phyloP scores from a whole-genome alignment of 2,113 vertebrate genomes.

The Anhinga anhinga region DNA sequence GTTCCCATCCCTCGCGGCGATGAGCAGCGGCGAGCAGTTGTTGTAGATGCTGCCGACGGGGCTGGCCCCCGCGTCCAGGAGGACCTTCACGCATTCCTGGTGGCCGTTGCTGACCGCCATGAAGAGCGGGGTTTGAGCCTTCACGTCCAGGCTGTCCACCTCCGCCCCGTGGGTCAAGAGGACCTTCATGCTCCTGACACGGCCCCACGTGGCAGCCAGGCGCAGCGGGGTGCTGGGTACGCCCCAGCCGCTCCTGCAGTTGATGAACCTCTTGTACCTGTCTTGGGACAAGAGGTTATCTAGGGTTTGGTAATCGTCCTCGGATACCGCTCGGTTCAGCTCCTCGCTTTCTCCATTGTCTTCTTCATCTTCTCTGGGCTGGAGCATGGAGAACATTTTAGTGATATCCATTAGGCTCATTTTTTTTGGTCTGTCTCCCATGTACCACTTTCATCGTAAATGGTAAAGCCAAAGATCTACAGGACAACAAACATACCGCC shows the following conservation, averaged over 20 bases:
- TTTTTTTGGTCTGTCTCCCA: slow-evolving; percentile 48
- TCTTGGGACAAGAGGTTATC: slow-evolving; percentile 81
- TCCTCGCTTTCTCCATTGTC: slow-evolving; percentile 69
- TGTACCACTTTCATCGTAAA: slow-evolving; percentile 62
- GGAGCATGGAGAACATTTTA: slow-evolving; percentile 93
- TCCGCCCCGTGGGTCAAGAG: slow-evolving; percentile 87
- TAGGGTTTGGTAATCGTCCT: slow-evolving; percentile 76
- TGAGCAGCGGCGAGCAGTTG: slow-evolving; percentile 89
- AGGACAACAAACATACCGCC: background rate
- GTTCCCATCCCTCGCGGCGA: slow-evolving; percentile 84
- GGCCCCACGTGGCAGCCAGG: slow-evolving; percentile 83
- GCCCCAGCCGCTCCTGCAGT: slow-evolving; percentile 88
- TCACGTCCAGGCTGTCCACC: slow-evolving; percentile 89
- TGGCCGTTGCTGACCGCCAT: slow-evolving; percentile 89
- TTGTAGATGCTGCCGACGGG: slow-evolving; percentile 88
- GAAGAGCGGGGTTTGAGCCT: slow-evolving; percentile 95
- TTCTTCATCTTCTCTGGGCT: slow-evolving; percentile 78
- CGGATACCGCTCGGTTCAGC: slow-evolving; percentile 79
- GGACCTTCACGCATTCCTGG: slow-evolving; percentile 81
- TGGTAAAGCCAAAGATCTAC: slow-evolving; percentile 7
- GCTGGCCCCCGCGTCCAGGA: slow-evolving; percentile 86
- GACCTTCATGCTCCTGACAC: slow-evolving; percentile 80
- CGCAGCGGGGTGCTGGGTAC: slow-evolving; percentile 86
- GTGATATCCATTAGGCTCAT: slow-evolving; percentile 94
- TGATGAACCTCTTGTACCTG: slow-evolving; percentile 80